Conservation (phyloP, 2,797 vertebrate genomes). For the Prionace glauca region DNA sequence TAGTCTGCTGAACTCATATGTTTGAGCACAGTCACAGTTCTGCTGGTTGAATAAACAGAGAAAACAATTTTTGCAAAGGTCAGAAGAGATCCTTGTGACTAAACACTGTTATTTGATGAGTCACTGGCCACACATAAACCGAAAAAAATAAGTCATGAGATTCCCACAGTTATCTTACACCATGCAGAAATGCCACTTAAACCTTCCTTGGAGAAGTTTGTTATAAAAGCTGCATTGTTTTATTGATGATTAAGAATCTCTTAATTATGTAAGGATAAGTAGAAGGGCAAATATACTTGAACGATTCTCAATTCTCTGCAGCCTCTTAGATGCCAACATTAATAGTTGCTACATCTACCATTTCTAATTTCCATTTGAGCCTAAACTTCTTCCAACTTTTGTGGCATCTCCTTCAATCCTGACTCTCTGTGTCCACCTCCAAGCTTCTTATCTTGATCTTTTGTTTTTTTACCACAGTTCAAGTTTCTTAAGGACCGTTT, state of each 20-base stretch:
- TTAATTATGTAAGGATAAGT: neutral
- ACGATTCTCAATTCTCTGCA: neutral
- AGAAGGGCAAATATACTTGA: neutral
- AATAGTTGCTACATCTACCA: neutral
- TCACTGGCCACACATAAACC: neutral
- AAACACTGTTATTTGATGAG: slow-evolving; percentile 8
- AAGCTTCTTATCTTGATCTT: neutral
- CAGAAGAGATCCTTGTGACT: slow-evolving; percentile 9
- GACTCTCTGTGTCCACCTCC: neutral
- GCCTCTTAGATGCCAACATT: neutral
- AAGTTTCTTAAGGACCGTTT: neutral
- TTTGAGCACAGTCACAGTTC: neutral
- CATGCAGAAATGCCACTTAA: neutral
- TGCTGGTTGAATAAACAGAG: neutral
- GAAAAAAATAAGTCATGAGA: neutral
- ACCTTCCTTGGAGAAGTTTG: neutral
- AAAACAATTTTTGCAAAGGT: slow-evolving; percentile 4
- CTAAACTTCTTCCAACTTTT: neutral
- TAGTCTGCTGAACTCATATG: neutral
- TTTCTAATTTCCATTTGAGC: neutral
- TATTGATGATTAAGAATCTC: neutral
- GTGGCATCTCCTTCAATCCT: neutral
- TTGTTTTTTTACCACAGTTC: neutral
- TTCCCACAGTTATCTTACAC: neutral
- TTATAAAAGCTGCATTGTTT: neutral